These are phyloP conservation scores for Mallotus villosus DNA, from an alignment of 2,797 vertebrate species.

Conservation along the genomic window DNA sequence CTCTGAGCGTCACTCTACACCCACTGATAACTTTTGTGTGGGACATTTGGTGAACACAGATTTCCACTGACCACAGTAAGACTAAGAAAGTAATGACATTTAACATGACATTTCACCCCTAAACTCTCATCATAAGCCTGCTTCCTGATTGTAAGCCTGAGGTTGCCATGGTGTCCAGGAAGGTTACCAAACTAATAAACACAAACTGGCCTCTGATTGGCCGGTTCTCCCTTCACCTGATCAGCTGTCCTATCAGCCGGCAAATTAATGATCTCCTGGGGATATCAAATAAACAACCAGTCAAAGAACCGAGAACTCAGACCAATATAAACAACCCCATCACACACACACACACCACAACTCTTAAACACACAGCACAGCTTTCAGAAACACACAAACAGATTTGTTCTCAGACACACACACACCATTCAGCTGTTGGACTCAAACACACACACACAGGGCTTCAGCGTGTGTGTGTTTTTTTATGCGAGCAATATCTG, in stretches of 20 bases:
- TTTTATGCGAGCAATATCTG: neutral
- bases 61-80: neutral
- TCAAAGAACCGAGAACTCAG: neutral
- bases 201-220: neutral
- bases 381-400: neutral
- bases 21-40: too few species aligned
- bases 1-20: too few species aligned
- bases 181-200: neutral
- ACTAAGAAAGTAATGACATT: neutral
- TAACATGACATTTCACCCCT: neutral
- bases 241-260: neutral
- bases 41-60: neutral
- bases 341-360: constrained; percentile 11
- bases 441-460: constrained; percentile 8
- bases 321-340: neutral
- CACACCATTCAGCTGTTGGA: constrained; percentile 6
- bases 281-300: neutral
- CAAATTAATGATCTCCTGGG: neutral
- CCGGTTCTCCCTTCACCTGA: neutral
- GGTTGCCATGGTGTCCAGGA: neutral
- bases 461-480: neutral
- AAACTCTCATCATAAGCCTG: neutral
- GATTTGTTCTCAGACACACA: too few species aligned
- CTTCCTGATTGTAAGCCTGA: neutral
- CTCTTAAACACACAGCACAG: neutral